A percentile compares a stretch with the other conserved stretches of the same genome.
Conservation (phyloP, 1,140 invertebrate genomes). For the Phymorhynchus buccinoides region DNA sequence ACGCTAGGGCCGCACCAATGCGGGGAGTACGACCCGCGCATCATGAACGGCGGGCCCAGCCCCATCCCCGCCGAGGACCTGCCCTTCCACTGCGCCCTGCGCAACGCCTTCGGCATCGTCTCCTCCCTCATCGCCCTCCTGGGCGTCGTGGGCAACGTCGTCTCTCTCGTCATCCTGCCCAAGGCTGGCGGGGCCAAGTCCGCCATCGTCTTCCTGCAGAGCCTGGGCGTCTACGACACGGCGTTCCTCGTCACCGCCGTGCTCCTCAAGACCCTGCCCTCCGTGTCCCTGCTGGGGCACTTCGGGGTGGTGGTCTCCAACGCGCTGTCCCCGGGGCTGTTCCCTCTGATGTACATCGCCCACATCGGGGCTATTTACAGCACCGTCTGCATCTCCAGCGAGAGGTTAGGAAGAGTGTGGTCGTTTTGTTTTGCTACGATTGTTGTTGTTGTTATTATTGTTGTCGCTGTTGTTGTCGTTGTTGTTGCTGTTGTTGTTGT, state of each 20-base stretch:
- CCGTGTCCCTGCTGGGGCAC: conserved; percentile 36
- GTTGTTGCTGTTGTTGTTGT: no score
- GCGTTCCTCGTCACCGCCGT: conserved; percentile 30
- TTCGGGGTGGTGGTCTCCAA: conserved; percentile 36
- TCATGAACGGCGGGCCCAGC: not conserved
- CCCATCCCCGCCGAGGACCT: not conserved
- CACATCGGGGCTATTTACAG: conserved; percentile 44
- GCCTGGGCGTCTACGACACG: conserved; percentile 41
- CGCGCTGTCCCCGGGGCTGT: conserved; percentile 34
- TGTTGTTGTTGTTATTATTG: no score
- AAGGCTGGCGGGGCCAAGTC: conserved; percentile 28
- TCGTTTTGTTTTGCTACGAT: not conserved
- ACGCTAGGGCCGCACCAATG: conserved; percentile 32
- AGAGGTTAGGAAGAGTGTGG: conserved; percentile 12
- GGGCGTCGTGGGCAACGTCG: conserved; percentile 37
- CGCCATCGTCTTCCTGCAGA: conserved; percentile 38
- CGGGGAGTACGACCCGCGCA: conserved; percentile 34
- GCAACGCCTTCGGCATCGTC: conserved; percentile 39
- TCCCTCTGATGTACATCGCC: conserved; percentile 23
- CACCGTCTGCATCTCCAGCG: conserved; percentile 39
- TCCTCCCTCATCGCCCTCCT: conserved; percentile 34
- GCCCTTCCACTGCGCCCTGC: conserved; percentile 38
- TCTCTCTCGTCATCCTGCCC: conserved; percentile 39
- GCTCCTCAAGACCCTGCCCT: conserved; percentile 31
- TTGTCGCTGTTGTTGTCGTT: no score